These are phyloP conservation scores for Hirtodrosophila confusa DNA, from an alignment of 2,888 invertebrate species.

Conservation along the genomic window DNA sequence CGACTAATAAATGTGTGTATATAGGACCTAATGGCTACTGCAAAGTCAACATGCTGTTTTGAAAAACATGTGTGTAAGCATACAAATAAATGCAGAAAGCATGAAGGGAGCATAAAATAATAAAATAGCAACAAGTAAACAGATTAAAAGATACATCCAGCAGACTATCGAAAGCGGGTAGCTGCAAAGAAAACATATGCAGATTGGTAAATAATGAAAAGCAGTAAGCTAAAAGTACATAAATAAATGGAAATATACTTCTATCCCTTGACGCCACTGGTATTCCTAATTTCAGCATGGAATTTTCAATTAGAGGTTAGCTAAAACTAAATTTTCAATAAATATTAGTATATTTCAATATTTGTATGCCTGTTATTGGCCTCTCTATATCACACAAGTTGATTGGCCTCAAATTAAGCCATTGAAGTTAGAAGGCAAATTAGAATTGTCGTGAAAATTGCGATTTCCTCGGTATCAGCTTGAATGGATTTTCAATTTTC, in stretches of 20 bases:
- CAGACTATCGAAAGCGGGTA: not conserved
- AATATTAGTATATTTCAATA: no score
- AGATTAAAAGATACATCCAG: constrained; percentile 4
- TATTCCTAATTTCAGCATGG: no score
- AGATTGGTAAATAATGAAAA: not conserved
- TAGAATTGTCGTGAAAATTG: constrained; percentile 71
- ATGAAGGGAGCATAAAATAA: constrained; percentile 9
- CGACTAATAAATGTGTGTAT: not conserved
- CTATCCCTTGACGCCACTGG: no score
- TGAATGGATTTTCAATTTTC: constrained; percentile 25
- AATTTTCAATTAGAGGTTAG: no score
- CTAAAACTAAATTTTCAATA: no score
- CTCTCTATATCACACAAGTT: not conserved
- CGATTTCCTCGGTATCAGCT: constrained; percentile 62
- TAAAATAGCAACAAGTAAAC: constrained; percentile 8
- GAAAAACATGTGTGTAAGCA: constrained; percentile 2
- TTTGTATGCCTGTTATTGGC: no score
- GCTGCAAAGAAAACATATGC: not conserved
- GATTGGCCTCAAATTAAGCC: constrained; percentile 52
- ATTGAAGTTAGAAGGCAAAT: constrained; percentile 53
- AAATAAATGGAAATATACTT: no score
- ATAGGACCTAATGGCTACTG: constrained; percentile 2
- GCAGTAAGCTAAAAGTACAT: no score
- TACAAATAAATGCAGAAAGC: constrained; percentile 2
- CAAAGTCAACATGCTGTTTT: constrained; percentile 8